Base-by-base conservation (phyloP, 2,888 invertebrate species). In the Synergus japonicus region DNA sequence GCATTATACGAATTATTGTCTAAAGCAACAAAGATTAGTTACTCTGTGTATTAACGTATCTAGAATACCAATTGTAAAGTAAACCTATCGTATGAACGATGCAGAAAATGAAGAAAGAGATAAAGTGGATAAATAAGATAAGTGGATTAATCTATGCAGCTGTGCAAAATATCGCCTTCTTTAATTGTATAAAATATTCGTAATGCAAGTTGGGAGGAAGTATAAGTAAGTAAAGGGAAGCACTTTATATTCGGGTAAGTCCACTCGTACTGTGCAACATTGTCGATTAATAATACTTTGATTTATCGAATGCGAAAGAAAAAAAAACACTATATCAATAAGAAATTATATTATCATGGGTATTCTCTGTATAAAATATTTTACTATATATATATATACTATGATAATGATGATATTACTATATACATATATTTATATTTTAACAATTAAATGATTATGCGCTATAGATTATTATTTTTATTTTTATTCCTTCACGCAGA, bases 371-470 rank as follows among this genome's bases (percentile, higher is more conserved):
- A n/a, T n/a, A n/a, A n/a, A n/a, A n/a, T n/a, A n/a, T n/a, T n/a
- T n/a, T n/a, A n/a, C n/a, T 82, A 84, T 86, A 86, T 86, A 85
- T 86, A 87, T 84, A 84, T 22, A 22, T 22, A 22, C 22, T 29
- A 29, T 29, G 22, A 29, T 29, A 29, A 29, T 29, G 85, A 80
- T 83, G 88, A 87, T 82, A 88, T 88, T 88, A 86, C 22, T 88
- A 87, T 87, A 89, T 85, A 88, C 86, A 88, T 88, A 89, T 89
- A 90, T 90, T 91, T 90, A 91, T 90, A 90, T 90, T 90, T 90
- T 90, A 90, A 87, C 89, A 90, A 90, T 89, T 90, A 90, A 90
- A 90, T 87, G 84, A 90, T 89, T 88, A 77, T 65, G 63, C 78
- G 79, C 22, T 29, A 76, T 81, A 76, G 80, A 37, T 15, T 10